Conservation (phyloP, 35 echinoderm and acorn worm species). For the Antedon bifida region DNA sequence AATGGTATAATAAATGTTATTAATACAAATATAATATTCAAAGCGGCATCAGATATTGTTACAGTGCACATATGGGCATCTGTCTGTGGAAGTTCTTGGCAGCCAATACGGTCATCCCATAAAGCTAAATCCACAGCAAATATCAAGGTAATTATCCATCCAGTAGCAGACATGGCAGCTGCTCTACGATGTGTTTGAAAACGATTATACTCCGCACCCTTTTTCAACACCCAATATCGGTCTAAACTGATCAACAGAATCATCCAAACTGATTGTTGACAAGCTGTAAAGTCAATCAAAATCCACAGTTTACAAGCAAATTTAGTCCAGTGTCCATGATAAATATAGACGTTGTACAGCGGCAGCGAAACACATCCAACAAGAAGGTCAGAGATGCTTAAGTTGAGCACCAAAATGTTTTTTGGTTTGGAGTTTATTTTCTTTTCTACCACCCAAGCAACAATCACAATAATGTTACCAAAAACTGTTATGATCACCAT, state of each 20-base stretch:
- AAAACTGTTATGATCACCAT: conserved; percentile 33
- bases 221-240: conserved; percentile 50
- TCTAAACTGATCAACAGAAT: conserved; percentile 48
- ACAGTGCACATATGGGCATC: too few species aligned
- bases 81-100: too few species aligned
- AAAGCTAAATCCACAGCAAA: conserved; percentile 4
- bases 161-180: not conserved
- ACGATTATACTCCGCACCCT: conserved; percentile 18
- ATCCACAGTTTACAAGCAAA: conserved; percentile 27
- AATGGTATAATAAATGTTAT: too few species aligned
- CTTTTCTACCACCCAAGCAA: conserved; percentile 17
- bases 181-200: conserved; percentile 32
- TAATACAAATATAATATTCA: too few species aligned
- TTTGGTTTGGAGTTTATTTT: conserved; percentile 18
- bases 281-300: conserved; percentile 19
- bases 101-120: not conserved
- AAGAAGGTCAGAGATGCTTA: conserved; percentile 32
- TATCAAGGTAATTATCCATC: conserved; percentile 21
- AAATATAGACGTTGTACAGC: conserved; percentile 16
- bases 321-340: conserved; percentile 22
- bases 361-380: conserved; percentile 24
- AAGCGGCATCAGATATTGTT: too few species aligned
- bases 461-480: conserved; percentile 50
- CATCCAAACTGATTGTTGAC: conserved; percentile 35
- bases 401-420: conserved; percentile 38